Conservation (phyloP, 2,797 vertebrate species). For the Aeoliscus strigatus region DNA sequence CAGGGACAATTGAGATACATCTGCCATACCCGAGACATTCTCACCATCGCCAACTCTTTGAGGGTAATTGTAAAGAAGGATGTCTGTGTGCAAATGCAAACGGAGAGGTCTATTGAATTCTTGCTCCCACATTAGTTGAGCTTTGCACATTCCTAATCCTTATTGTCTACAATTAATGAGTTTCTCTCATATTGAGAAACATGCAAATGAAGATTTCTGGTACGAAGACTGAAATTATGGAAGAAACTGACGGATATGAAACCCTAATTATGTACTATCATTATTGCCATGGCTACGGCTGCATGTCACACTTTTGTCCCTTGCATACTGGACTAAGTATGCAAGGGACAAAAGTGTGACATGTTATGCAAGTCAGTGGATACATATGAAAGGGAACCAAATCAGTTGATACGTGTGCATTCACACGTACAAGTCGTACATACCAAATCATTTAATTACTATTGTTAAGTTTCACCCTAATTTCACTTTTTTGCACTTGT, state of each 20-base stretch:
- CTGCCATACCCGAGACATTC: conserved; percentile 32
- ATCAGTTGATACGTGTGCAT: no score
- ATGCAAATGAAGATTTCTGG: conserved; percentile 72
- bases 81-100: conserved; percentile 46
- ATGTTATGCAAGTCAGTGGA: conserved; percentile 35
- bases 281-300: conserved; percentile 69
- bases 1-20: conserved; percentile 32
- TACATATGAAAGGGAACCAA: no score
- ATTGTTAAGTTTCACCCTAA: no score
- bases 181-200: conserved; percentile 70
- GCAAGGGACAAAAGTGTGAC: conserved; percentile 33
- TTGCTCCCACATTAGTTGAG: conserved; percentile 64
- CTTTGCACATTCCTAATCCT: conserved; percentile 69
- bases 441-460: no score
- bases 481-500: conserved; percentile 6
- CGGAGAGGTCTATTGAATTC: conserved; percentile 56
- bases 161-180: conserved; percentile 77
- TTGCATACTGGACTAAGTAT: conserved; percentile 56
- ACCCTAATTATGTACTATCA: conserved; percentile 70
- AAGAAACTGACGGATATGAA: conserved; percentile 65
- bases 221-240: conserved; percentile 68
- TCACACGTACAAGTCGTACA: no score
- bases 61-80: conserved; percentile 43
- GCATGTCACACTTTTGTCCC: no score
- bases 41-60: conserved; percentile 43